phyloP scores from a whole-genome alignment of 2,797 vertebrate species.

The Sebastes taczanowskii region DNA sequence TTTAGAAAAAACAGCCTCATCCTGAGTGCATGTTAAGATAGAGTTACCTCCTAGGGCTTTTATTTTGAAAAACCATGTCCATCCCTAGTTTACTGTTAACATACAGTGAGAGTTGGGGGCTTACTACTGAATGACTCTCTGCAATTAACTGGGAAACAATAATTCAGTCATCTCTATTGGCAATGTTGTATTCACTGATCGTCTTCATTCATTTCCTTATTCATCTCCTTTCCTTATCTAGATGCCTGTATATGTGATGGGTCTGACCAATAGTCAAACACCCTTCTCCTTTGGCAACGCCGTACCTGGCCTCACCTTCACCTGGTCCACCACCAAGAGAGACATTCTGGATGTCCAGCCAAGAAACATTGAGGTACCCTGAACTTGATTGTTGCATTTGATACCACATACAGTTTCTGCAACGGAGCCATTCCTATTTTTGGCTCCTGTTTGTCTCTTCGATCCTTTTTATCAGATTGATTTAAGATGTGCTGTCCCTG shows the following conservation, averaged over 20 bases:
- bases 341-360: constrained; percentile 90
- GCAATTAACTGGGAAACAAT: background rate
- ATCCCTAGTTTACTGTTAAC: too few relatives aligned
- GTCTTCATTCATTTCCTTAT: background rate
- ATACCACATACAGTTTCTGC: constrained; percentile 8
- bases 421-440: constrained; percentile 39
- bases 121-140: background rate
- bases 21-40: too few relatives aligned
- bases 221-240: constrained; percentile 50
- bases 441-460: constrained; percentile 14
- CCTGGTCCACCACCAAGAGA: constrained; percentile 93
- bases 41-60: too few relatives aligned
- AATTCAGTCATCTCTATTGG: background rate
- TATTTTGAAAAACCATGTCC: too few relatives aligned
- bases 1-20: too few relatives aligned
- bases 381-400: constrained; percentile 6
- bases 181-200: background rate
- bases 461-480: constrained; percentile 53
- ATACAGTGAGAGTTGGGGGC: too few relatives aligned
- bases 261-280: constrained; percentile 90
- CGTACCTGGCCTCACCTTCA: constrained; percentile 89
- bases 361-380: constrained; percentile 89
- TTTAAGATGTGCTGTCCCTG: constrained; percentile 36
- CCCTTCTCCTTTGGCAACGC: constrained; percentile 94
- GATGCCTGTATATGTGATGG: constrained; percentile 97